Conservation (phyloP, 1,140 invertebrate species). For the Nephila pilipes region DNA sequence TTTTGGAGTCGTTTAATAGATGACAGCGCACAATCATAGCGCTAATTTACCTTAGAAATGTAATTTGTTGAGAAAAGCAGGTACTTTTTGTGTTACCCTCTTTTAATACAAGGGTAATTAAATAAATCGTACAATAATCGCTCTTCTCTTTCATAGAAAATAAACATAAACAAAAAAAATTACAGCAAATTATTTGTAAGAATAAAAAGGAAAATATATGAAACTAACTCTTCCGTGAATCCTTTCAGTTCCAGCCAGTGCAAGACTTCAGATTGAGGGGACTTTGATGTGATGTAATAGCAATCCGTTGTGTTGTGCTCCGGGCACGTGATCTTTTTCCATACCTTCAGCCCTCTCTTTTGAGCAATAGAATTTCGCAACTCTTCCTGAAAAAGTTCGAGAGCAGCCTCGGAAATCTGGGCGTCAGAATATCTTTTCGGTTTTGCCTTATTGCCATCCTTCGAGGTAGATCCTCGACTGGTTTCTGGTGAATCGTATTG, state of each 20-base stretch:
- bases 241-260: slow-evolving; percentile 69
- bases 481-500: neutral
- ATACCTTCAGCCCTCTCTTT: slow-evolving; percentile 55
- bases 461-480: neutral
- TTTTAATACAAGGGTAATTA: too few relatives aligned
- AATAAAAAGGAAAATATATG: too few relatives aligned
- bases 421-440: neutral
- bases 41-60: too few relatives aligned
- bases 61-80: too few relatives aligned
- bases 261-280: slow-evolving; percentile 13
- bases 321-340: slow-evolving; percentile 67
- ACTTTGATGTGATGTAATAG: slow-evolving; percentile 60
- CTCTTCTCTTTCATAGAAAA: too few relatives aligned
- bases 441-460: neutral
- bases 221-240: slow-evolving; percentile 58
- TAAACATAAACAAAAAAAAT: too few relatives aligned
- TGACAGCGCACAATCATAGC: too few relatives aligned
- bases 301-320: slow-evolving; percentile 63
- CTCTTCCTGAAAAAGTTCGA: slow-evolving; percentile 66
- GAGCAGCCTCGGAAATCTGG: slow-evolving; percentile 20
- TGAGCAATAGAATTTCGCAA: slow-evolving; percentile 51
- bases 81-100: too few relatives aligned
- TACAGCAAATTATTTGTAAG: too few relatives aligned
- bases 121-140: too few relatives aligned
- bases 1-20: too few relatives aligned